phyloP scores from a whole-genome alignment of 2,888 invertebrate genomes.

The Cheiracanthium punctorium region DNA sequence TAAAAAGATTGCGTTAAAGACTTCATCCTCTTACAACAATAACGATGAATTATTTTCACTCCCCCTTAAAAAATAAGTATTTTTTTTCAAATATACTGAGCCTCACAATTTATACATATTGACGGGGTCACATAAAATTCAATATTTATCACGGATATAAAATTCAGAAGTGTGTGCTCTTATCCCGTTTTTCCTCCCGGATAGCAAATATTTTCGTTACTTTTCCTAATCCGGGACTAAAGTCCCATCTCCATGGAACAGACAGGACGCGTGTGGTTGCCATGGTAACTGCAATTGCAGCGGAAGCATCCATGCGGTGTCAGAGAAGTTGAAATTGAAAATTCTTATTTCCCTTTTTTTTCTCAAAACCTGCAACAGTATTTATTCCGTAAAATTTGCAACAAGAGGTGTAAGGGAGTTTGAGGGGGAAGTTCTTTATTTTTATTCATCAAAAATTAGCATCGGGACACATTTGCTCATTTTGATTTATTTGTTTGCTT shows the following conservation, averaged over 20 bases:
- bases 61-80: constrained; percentile 10
- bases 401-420: too few relatives aligned
- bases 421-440: constrained; percentile 26
- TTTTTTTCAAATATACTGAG: constrained; percentile 15
- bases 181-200: constrained; percentile 20
- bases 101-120: constrained; percentile 41
- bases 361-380: constrained; percentile 22
- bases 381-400: constrained; percentile 53
- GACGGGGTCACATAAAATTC: constrained; percentile 45
- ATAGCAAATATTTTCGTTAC: constrained; percentile 65
- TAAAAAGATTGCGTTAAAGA: too few relatives aligned
- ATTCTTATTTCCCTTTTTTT: constrained; percentile 29
- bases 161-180: constrained; percentile 28
- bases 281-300: constrained; percentile 35
- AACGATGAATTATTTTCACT: constrained; percentile 53
- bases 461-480: constrained; percentile 47
- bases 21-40: constrained; percentile 30
- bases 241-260: constrained; percentile 58
- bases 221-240: constrained; percentile 65
- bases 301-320: constrained; percentile 37
- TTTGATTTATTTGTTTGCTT: too few relatives aligned
- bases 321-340: constrained; percentile 56
- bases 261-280: constrained; percentile 48
- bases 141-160: constrained; percentile 61
- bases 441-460: constrained; percentile 52